A percentile compares a stretch with the other conserved stretches of the same genome.
Evolutionary conservation across 2,888 invertebrate genomes (phyloP).

Genomic region (Ophion slaviceki): DNA sequence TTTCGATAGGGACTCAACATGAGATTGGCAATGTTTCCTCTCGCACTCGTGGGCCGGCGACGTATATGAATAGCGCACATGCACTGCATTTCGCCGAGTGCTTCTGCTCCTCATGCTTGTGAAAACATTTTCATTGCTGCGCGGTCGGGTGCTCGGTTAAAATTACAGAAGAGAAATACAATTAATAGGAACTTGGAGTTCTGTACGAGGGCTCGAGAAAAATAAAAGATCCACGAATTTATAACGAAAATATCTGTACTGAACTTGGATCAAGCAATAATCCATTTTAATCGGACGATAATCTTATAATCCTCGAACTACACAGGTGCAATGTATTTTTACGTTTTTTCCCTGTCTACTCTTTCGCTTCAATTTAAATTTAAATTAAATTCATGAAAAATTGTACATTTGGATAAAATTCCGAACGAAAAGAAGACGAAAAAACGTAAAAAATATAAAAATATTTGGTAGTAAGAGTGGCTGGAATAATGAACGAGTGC

Average conservation of each 20-base stretch:
- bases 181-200: conserved; percentile 9
- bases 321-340: not conserved
- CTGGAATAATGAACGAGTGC: not conserved
- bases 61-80: conserved; percentile 26
- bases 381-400: not conserved
- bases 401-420: not conserved
- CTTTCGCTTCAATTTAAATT: not conserved
- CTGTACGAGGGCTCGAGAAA: conserved; percentile 6
- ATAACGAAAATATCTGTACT: not conserved
- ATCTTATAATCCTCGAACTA: not conserved
- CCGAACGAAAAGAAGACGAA: not conserved
- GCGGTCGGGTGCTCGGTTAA: not conserved
- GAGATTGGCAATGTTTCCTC: conserved; percentile 15
- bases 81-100: conserved; percentile 18
- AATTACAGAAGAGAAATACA: conserved; percentile 25
- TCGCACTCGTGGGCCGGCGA: conserved; percentile 7
- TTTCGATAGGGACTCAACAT: conserved; percentile 14
- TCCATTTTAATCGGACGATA: not conserved
- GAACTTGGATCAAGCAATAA: not conserved
- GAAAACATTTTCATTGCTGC: conserved; percentile 42
- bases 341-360: not conserved
- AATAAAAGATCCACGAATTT: not conserved
- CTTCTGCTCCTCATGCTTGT: conserved; percentile 26
- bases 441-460: not conserved
- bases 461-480: not conserved